Percentiles rank a stretch among this genome's conserved stretches.
These are phyloP conservation scores for Drosophila punjabiensis DNA, from an alignment of 1,140 invertebrate species.

Conservation along the genomic window DNA sequence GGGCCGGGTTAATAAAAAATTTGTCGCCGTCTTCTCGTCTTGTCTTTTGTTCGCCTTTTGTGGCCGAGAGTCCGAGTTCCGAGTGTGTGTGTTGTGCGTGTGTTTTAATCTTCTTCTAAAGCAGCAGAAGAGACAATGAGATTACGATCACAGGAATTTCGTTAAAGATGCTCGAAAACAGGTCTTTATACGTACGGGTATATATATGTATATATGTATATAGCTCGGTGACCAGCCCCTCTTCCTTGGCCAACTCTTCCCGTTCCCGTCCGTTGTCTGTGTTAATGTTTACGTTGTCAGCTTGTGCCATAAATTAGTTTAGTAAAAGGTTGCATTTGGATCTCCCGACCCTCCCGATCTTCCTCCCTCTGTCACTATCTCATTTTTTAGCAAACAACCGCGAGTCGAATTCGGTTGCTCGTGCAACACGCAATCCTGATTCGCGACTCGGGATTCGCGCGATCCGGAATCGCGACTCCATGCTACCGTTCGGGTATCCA, in stretches of 20 bases:
- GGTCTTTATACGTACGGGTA: slow-evolving; percentile 57
- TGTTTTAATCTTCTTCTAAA: slow-evolving; percentile 82
- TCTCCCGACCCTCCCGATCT: slow-evolving; percentile 13
- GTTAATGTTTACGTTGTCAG: slow-evolving; percentile 84
- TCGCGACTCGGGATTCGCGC: slow-evolving; percentile 30
- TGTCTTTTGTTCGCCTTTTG: slow-evolving; percentile 54
- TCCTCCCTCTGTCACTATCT: background rate
- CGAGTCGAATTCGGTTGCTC: slow-evolving; percentile 44
- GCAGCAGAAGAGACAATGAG: slow-evolving; percentile 81
- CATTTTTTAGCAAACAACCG: slow-evolving; percentile 30
- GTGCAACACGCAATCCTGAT: slow-evolving; percentile 57
- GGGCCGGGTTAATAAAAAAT: slow-evolving; percentile 79
- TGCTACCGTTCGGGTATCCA: slow-evolving; percentile 36
- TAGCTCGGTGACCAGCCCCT: slow-evolving; percentile 4
- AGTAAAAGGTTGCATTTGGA: slow-evolving; percentile 82
- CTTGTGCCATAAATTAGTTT: slow-evolving; percentile 85
- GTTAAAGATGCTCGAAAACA: slow-evolving; percentile 80
- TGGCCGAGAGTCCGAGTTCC: slow-evolving; percentile 20
- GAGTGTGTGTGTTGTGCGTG: slow-evolving; percentile 44
- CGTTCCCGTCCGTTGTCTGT: slow-evolving; percentile 38
- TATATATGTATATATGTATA: background rate
- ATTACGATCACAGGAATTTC: slow-evolving; percentile 83
- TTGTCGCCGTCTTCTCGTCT: slow-evolving; percentile 77
- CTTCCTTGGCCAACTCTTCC: background rate
- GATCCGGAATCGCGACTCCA: slow-evolving; percentile 25